Evolutionary conservation across 2,113 vertebrate species (phyloP).

Genomic region (Hemiprocne comata): DNA sequence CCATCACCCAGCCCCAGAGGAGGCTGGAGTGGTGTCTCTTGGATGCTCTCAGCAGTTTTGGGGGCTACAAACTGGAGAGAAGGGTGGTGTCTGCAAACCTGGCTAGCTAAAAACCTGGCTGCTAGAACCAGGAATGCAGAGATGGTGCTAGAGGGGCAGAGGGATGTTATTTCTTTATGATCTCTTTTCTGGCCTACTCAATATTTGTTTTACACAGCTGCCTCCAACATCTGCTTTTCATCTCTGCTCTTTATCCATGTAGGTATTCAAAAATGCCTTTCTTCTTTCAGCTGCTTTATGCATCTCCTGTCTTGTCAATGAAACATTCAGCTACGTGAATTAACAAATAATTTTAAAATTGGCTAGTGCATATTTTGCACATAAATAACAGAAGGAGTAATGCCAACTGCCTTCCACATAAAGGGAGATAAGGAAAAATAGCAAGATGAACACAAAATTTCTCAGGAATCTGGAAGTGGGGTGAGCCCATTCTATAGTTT

Average conservation of each 20-base stretch:
- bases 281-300: neutral
- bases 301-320: neutral
- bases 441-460: neutral
- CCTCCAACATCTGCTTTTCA: slow-evolving; percentile 61
- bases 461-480: neutral
- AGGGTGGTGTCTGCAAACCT: neutral
- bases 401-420: neutral
- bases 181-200: neutral
- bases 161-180: neutral
- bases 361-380: neutral
- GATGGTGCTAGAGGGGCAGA: neutral
- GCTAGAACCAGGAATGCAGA: neutral
- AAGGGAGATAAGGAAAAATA: neutral
- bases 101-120: neutral
- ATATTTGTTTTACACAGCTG: slow-evolving; percentile 37
- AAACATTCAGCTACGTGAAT: neutral
- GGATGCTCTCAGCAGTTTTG: neutral
- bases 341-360: neutral
- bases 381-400: neutral
- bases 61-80: neutral
- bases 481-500: neutral
- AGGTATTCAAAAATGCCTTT: slow-evolving; percentile 31
- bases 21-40: neutral
- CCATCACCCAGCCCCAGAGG: neutral
- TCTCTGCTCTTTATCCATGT: slow-evolving; percentile 4